phyloP scores from a whole-genome alignment of 2,113 vertebrate species.

The Rhagologus leucostigma region DNA sequence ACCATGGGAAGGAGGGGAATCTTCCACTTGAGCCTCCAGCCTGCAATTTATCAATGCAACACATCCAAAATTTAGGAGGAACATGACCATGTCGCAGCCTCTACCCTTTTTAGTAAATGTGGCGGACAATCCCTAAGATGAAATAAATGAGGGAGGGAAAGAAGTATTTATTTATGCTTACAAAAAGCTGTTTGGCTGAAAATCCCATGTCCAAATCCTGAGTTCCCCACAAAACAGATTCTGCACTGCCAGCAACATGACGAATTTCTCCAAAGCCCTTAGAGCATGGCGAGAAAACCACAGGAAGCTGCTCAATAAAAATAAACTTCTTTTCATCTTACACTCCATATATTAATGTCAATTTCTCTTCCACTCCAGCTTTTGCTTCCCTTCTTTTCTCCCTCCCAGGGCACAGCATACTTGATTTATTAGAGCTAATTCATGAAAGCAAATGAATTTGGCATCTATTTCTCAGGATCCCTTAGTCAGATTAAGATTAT shows the following conservation, averaged over 20 bases:
- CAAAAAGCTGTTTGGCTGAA: neutral
- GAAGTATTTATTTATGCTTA: neutral
- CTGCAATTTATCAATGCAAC: neutral
- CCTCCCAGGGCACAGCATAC: neutral
- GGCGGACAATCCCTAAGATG: rapidly evolving
- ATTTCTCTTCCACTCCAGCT: neutral
- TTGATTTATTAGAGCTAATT: neutral
- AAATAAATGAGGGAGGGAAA: neutral
- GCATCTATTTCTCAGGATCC: neutral
- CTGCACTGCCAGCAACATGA: neutral
- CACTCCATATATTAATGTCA: neutral
- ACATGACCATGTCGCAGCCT: neutral
- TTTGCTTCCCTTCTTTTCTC: neutral
- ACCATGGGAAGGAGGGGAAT: neutral
- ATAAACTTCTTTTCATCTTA: neutral
- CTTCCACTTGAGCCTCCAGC: neutral
- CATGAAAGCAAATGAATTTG: neutral
- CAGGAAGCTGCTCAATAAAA: neutral
- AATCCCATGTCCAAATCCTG: neutral
- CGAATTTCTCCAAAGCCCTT: neutral
- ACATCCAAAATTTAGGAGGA: neutral
- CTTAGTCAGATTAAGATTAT: neutral
- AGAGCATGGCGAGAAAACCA: neutral
- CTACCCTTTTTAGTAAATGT: neutral
- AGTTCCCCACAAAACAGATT: neutral